Conservation (phyloP, 1,140 invertebrate genomes). For the Drosophila kurseongensis region DNA sequence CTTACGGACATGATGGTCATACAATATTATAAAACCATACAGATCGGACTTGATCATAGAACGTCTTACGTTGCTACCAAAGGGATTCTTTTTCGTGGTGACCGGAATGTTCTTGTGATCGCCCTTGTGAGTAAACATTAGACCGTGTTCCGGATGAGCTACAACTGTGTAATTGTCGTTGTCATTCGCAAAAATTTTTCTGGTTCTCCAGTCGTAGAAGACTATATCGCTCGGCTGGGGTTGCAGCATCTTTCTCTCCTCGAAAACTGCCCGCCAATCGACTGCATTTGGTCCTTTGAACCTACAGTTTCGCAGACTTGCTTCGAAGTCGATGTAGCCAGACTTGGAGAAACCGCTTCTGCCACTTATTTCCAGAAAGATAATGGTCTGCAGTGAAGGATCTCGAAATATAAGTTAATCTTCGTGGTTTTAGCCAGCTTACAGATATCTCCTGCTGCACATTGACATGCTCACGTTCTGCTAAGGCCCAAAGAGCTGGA, state of each 20-base stretch:
- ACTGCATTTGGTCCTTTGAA: slow-evolving; percentile 24
- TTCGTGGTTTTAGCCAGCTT: background rate
- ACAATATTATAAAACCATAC: slow-evolving; percentile 37
- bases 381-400: slow-evolving; percentile 55
- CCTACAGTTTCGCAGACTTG: slow-evolving; percentile 45
- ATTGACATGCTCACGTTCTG: slow-evolving; percentile 38
- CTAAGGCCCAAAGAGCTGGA: slow-evolving; percentile 31
- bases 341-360: slow-evolving; percentile 62
- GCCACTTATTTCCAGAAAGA: slow-evolving; percentile 52
- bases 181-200: slow-evolving; percentile 31
- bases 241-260: slow-evolving; percentile 18
- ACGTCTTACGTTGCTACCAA: slow-evolving; percentile 29
- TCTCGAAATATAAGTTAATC: no score
- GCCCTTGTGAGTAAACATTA: slow-evolving; percentile 62
- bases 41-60: slow-evolving; percentile 16
- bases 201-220: slow-evolving; percentile 55
- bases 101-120: slow-evolving; percentile 65
- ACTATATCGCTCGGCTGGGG: slow-evolving; percentile 56
- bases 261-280: slow-evolving; percentile 62
- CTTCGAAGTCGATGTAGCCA: slow-evolving; percentile 69
- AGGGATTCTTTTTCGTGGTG: slow-evolving; percentile 16
- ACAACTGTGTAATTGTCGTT: slow-evolving; percentile 61
- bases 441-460: slow-evolving; percentile 57
- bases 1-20: slow-evolving; percentile 49
- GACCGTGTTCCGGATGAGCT: slow-evolving; percentile 40